Percentiles rank a stretch among this genome's conserved stretches.
Evolutionary conservation across 2,797 vertebrate genomes (phyloP).

Genomic region (Hydrolagus colliei): DNA sequence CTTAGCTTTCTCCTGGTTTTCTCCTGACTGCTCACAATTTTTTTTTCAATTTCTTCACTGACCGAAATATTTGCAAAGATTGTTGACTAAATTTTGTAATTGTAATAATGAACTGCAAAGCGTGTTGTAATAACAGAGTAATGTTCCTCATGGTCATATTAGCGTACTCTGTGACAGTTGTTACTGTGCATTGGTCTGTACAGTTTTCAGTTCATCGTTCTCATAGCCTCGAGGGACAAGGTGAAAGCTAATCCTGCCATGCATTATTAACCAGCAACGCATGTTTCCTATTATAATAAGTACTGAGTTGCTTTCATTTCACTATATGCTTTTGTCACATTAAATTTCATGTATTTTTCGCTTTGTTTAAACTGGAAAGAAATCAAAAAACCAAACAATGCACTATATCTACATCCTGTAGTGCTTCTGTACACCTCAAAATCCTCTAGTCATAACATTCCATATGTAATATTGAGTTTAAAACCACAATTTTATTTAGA

Average conservation of each 20-base stretch:
- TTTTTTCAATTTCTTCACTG: not conserved
- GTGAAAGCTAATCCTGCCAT: not conserved
- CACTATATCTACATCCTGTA: not conserved
- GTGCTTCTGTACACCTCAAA: not conserved
- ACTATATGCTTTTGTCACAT: conserved; percentile 1
- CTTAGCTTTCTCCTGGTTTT: not conserved
- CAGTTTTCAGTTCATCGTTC: conserved; percentile 1
- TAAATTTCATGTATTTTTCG: not conserved
- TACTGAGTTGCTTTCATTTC: conserved; percentile 13
- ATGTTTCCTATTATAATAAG: not conserved
- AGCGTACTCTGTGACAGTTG: not conserved
- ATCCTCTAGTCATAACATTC: not conserved
- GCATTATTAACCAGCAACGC: not conserved
- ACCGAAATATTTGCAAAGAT: not conserved
- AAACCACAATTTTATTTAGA: too few species aligned
- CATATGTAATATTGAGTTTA: not conserved
- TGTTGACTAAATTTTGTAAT: conserved; percentile 6
- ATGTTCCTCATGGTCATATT: not conserved
- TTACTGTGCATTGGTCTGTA: conserved; percentile 9
- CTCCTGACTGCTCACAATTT: not conserved
- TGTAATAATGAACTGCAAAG: conserved; percentile 2
- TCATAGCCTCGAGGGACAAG: conserved; percentile 15
- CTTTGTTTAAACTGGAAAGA: not conserved
- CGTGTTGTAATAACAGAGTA: not conserved
- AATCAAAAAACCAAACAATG: not conserved